Evolutionary conservation across 2,113 vertebrate species (phyloP).

Genomic region (Tachuris rubrigastra): DNA sequence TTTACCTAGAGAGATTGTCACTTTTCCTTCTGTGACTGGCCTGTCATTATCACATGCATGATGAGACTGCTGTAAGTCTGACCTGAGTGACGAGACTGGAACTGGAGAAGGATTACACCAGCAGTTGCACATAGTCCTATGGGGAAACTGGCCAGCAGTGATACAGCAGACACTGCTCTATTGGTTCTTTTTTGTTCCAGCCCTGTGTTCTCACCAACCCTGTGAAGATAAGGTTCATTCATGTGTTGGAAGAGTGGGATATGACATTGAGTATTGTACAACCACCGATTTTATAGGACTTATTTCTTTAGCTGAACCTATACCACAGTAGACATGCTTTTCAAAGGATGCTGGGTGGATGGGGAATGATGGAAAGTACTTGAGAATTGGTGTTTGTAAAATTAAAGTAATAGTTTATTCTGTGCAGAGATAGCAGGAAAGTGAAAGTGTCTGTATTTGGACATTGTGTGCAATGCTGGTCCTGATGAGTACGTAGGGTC

Average conservation of each 20-base stretch:
- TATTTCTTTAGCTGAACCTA: not conserved
- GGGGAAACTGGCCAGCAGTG: not conserved
- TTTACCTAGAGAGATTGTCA: not conserved
- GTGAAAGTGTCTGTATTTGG: not conserved
- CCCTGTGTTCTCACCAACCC: not conserved
- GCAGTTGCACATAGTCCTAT: not conserved
- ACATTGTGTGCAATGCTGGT: not conserved
- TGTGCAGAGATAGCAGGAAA: not conserved
- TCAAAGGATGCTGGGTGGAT: not conserved
- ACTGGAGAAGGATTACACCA: not conserved
- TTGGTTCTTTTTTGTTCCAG: not conserved
- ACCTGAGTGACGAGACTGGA: not conserved
- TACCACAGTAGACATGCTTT: not conserved
- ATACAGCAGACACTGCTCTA: not conserved
- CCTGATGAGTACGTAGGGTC: not conserved
- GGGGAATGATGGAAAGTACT: not conserved
- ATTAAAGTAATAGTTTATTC: not conserved
- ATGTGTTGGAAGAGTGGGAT: not conserved
- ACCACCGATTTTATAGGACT: not conserved
- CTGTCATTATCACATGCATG: not conserved
- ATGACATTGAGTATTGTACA: not conserved
- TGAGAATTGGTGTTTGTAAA: not conserved
- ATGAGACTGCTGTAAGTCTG: not conserved
- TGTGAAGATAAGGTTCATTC: not conserved
- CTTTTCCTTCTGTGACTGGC: not conserved